Evolutionary conservation across 2,113 vertebrate genomes (phyloP).

Genomic region (Pholis gunnellus): DNA sequence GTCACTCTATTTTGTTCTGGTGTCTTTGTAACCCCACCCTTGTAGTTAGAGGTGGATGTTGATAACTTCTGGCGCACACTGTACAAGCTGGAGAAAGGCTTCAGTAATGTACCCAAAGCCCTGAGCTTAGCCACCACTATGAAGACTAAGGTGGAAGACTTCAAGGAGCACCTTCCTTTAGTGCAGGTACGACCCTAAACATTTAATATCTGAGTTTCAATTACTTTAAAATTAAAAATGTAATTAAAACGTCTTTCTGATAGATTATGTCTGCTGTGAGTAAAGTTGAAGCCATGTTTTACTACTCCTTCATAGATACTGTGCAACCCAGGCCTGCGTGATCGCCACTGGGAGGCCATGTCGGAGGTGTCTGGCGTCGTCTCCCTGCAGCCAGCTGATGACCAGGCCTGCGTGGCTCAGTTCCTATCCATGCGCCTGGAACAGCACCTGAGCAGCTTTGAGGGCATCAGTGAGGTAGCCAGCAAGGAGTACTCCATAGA

Average conservation of each 20-base stretch:
- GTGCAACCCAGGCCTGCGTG: conserved; percentile 88
- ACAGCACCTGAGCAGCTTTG: conserved; percentile 81
- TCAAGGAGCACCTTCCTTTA: conserved; percentile 87
- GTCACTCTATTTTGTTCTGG: not conserved
- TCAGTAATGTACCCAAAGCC: conserved; percentile 83
- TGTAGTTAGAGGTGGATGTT: conserved; percentile 83
- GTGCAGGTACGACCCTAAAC: conserved; percentile 80
- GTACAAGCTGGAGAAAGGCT: conserved; percentile 88
- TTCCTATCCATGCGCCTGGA: conserved; percentile 88
- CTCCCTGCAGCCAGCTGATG: conserved; percentile 80
- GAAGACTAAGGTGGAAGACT: conserved; percentile 86
- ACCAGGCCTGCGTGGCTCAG: conserved; percentile 78
- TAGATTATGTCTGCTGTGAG: no score
- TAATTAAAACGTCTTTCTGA: not conserved
- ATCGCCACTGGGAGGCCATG: conserved; percentile 90
- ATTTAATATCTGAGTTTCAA: not conserved
- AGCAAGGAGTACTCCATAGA: conserved; percentile 90
- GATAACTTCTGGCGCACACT: conserved; percentile 87
- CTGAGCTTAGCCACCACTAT: conserved; percentile 82
- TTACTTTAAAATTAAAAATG: not conserved
- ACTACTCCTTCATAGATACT: conserved; percentile 77
- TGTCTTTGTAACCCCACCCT: not conserved
- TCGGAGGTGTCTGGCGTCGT: conserved; percentile 81
- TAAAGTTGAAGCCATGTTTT: not conserved
- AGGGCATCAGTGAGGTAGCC: conserved; percentile 88